Evolutionary conservation across 2,888 invertebrate species (phyloP).

Genomic region (Epistrophella euchroma): DNA sequence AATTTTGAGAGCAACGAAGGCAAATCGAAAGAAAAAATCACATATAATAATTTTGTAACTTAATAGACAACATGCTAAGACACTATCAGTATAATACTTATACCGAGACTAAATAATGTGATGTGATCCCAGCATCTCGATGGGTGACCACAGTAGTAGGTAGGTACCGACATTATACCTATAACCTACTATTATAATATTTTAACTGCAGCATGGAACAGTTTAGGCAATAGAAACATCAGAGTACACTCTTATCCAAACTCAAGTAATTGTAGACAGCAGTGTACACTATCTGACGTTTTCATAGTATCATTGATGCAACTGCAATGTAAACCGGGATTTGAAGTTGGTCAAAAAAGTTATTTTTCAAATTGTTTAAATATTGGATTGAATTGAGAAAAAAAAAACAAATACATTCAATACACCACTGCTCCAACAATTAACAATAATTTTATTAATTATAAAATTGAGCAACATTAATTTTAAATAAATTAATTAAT

Average conservation of each 20-base stretch:
- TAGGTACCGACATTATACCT: slow-evolving; percentile 44
- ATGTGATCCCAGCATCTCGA: slow-evolving; percentile 6
- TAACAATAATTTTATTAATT: too few species aligned
- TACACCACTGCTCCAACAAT: too few species aligned
- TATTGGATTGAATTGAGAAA: too few species aligned
- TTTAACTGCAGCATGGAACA: slow-evolving; percentile 42
- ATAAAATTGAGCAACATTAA: too few species aligned
- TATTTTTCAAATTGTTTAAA: too few species aligned
- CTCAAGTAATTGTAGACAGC: slow-evolving; percentile 16
- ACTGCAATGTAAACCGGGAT: too few species aligned
- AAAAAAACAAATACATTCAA: too few species aligned
- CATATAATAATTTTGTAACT: slow-evolving; percentile 11
- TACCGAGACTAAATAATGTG: slow-evolving; percentile 50
- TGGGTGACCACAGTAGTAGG: slow-evolving; percentile 42
- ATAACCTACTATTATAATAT: slow-evolving; percentile 49
- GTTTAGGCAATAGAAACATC: slow-evolving; percentile 45
- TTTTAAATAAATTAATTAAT: too few species aligned
- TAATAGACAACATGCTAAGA: not conserved
- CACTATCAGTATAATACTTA: slow-evolving; percentile 33
- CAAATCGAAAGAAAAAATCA: not conserved
- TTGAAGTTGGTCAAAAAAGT: too few species aligned
- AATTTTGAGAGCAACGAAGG: slow-evolving; percentile 1
- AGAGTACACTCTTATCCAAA: slow-evolving; percentile 9
- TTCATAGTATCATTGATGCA: slow-evolving; percentile 38
- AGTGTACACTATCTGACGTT: slow-evolving; percentile 47